A percentile compares a stretch with the other conserved stretches of the same genome.
Conservation (phyloP, 2,113 vertebrate genomes). For the Megaceryle maxima region DNA sequence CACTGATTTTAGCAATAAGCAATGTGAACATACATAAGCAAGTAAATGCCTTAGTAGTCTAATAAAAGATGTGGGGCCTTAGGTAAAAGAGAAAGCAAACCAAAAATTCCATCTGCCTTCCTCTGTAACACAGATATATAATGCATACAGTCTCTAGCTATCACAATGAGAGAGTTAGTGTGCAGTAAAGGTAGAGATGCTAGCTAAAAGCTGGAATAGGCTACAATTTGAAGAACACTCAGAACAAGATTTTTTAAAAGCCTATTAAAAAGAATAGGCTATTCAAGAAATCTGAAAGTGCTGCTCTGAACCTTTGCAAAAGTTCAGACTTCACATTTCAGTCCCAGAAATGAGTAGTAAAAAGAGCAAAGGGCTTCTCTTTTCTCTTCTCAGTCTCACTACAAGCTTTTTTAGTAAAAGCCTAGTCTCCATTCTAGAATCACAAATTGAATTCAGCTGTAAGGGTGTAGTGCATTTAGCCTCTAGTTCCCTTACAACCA, state of each 20-base stretch:
- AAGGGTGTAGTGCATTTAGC: background rate
- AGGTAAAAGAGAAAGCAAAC: background rate
- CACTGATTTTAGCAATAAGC: background rate
- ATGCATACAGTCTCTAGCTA: background rate
- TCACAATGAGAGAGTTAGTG: background rate
- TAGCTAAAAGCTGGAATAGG: slow-evolving; percentile 8
- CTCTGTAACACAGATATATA: background rate
- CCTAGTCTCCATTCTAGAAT: background rate
- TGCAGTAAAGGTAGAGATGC: background rate
- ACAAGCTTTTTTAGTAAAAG: background rate
- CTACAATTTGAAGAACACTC: background rate
- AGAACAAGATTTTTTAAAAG: background rate
- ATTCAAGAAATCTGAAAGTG: background rate
- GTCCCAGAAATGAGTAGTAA: background rate
- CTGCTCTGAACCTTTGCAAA: background rate
- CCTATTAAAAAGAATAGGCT: slow-evolving; percentile 31
- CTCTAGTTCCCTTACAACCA: background rate
- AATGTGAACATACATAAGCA: background rate
- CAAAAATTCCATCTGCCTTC: background rate
- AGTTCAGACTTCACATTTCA: slow-evolving; percentile 23
- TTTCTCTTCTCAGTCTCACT: background rate
- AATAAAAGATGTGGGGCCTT: background rate
- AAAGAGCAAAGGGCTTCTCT: slow-evolving; percentile 22
- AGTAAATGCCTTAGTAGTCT: background rate
- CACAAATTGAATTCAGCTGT: slow-evolving; percentile 16